These are phyloP conservation scores for Heliconius ethilla DNA, from an alignment of 2,888 invertebrate species.

Conservation along the genomic window DNA sequence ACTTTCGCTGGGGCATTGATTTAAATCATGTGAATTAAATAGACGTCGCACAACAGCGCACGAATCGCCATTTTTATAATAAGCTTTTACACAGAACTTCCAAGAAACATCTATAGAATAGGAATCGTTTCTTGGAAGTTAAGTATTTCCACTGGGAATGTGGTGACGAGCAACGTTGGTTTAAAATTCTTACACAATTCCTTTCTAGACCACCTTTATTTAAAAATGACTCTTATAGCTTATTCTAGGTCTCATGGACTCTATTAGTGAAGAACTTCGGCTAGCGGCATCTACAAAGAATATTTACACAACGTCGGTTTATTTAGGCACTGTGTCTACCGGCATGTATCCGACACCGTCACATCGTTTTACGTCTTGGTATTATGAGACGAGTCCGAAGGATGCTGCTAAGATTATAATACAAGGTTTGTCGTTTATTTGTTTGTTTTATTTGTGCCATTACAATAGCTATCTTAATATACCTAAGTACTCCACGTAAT, in stretches of 20 bases:
- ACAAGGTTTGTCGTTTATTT: conserved; percentile 56
- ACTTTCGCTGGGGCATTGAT: no score
- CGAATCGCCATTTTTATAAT: no score
- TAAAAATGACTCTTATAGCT: background rate
- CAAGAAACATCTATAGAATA: no score
- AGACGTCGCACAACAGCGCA: no score
- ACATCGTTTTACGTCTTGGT: conserved; percentile 71
- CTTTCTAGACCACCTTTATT: background rate
- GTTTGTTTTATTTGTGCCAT: no score
- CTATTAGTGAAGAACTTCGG: conserved; percentile 70
- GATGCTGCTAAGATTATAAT: conserved; percentile 73
- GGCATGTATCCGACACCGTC: conserved; percentile 68
- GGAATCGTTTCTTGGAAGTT: no score
- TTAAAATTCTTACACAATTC: no score
- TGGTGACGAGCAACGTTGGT: no score
- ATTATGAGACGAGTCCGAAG: conserved; percentile 64
- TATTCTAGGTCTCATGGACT: conserved; percentile 70
- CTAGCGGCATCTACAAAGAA: conserved; percentile 73
- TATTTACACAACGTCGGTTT: conserved; percentile 72
- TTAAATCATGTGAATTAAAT: no score
- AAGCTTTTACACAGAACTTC: no score
- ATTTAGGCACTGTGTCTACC: conserved; percentile 67
- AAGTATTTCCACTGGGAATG: no score
- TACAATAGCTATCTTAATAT: no score
- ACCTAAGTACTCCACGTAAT: background rate